A percentile compares a stretch with the other conserved stretches of the same genome.
Evolutionary conservation across 1,140 invertebrate species (phyloP).

Genomic region (Phymastichus coffea): DNA sequence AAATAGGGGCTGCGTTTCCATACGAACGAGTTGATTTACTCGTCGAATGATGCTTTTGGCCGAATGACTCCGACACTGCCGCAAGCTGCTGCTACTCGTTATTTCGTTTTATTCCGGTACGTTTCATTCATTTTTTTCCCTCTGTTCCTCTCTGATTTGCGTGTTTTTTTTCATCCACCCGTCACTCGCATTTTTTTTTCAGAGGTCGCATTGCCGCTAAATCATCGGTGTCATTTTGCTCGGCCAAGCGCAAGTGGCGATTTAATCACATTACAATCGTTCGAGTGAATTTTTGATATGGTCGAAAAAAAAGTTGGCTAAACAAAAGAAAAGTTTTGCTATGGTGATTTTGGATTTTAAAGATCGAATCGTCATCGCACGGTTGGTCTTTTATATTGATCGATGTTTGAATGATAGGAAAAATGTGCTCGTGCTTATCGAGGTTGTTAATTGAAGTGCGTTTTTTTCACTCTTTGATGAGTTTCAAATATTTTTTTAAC

Average conservation of each 20-base stretch:
- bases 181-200: background rate
- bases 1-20: background rate
- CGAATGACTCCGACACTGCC: background rate
- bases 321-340: constrained; percentile 3
- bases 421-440: too few relatives aligned
- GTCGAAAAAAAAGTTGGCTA: too few relatives aligned
- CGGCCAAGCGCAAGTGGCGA: constrained; percentile 7
- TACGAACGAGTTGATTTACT: background rate
- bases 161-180: too few relatives aligned
- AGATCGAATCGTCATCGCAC: too few relatives aligned
- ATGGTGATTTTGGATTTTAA: background rate
- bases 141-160: too few relatives aligned
- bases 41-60: constrained; percentile 3
- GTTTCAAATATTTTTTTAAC: too few relatives aligned
- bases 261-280: constrained; percentile 10
- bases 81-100: too few relatives aligned
- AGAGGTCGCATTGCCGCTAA: too few relatives aligned
- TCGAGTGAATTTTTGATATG: background rate
- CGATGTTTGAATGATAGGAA: too few relatives aligned
- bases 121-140: background rate
- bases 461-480: too few relatives aligned
- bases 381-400: too few relatives aligned
- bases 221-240: constrained; percentile 14
- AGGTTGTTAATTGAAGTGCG: too few relatives aligned
- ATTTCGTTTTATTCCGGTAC: background rate